Base-by-base conservation (phyloP, 2,113 vertebrate species). In the Myiagra hebetior region DNA sequence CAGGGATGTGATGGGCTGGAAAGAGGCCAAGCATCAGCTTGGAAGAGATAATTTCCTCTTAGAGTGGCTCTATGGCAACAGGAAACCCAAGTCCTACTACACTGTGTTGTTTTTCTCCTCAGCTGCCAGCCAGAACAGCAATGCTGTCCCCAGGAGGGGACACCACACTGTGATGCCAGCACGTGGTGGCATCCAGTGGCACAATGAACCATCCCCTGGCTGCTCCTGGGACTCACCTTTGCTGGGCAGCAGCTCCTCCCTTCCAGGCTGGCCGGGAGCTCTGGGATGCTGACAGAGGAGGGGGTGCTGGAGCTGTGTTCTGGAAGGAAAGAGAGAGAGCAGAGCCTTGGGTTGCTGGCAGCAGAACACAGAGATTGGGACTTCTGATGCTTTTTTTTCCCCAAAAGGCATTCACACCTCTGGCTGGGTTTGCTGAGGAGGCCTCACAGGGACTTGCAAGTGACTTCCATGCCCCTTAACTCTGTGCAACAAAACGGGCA, bases 61-160 rank as follows among this genome's bases (percentile, higher is more conserved):
- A 7, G 68, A 94, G 83, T 65, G 92, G 17, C 62, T 88, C 82
- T 96, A 62, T 77, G 76, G 92, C 91, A 93, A 88, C 94, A 73
- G 79, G 35, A 92, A 87, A 42, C 37, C 27, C 28, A 33, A 79
- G 11, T 31, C 17, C 28, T 39, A 7, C 69, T 44, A 35, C 17
- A 1, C 20, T 10, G 5, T 12, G 1, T 5, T 44, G 47, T 30
- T 49, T 20, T 10, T 9, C 15, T 37, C 4, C 62, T 59, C 52
- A 39, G 1, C 4, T 26, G 13, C 8, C n/a, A 68, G 41, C 27
- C 55, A 60, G 67, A 13, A 75, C 76, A 91, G 46, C 1, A 1
- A 33, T 13, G 33, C 35, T 75, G 75, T 56, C 14, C 30, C 35
- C 57, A 75, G 27, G 26, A 72, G 30, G 26, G 22, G 33, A n/a